Conservation (phyloP, 2,113 vertebrate genomes). For the Thymallus thymallus region DNA sequence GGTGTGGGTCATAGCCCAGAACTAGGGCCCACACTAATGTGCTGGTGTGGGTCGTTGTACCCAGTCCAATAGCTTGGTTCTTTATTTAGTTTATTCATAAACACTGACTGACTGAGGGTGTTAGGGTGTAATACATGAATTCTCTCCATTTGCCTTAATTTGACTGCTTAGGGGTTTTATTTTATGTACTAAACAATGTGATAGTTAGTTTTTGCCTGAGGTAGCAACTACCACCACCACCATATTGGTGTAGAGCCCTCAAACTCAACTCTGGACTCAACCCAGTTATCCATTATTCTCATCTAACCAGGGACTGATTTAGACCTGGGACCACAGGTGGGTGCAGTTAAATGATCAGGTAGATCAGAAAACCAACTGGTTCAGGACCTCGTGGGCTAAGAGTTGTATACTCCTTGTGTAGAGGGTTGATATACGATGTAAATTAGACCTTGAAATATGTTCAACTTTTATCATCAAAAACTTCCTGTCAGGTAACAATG, state of each 20-base stretch:
- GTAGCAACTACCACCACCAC: not conserved
- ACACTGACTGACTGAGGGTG: not conserved
- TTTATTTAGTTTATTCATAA: constrained; percentile 4
- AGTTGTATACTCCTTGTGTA: no score
- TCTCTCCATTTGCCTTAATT: constrained; percentile 52
- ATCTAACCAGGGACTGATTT: no score
- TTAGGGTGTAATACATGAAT: not conserved
- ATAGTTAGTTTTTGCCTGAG: constrained; percentile 1
- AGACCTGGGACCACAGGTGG: no score
- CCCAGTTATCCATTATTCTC: no score
- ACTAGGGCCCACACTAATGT: no score
- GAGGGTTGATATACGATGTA: not conserved
- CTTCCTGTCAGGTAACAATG: not conserved
- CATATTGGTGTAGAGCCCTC: constrained; percentile 2
- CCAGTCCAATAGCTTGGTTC: constrained; percentile 19
- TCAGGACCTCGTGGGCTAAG: no score
- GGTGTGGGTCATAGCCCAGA: no score
- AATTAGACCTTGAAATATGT: constrained; percentile 34
- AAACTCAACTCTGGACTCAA: no score
- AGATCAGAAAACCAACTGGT: no score
- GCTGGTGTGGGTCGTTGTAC: not conserved
- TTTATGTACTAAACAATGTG: not conserved
- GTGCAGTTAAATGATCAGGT: no score
- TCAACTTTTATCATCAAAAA: constrained; percentile 34
- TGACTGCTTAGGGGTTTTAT: constrained; percentile 2